Conservation (phyloP, 2,113 vertebrate genomes). For the Pseudorectes ferrugineus region DNA sequence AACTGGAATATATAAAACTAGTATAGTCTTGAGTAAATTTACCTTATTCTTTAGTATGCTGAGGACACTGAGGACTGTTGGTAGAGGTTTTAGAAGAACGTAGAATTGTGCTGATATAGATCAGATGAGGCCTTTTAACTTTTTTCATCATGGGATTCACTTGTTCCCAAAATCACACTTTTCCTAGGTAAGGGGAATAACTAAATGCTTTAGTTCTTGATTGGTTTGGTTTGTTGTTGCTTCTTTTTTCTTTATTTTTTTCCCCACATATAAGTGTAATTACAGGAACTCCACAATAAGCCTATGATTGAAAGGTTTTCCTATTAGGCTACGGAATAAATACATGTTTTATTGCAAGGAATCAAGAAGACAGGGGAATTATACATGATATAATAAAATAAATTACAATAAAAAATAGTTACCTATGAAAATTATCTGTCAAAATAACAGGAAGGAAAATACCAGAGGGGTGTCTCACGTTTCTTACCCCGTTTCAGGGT, state of each 20-base stretch:
- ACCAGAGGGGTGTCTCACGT: fast-evolving
- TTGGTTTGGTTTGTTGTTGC: background rate
- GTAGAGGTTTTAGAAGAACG: background rate
- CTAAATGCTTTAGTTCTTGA: background rate
- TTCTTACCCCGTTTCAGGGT: background rate
- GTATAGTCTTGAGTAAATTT: background rate
- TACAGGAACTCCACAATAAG: background rate
- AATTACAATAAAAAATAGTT: background rate
- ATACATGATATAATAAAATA: background rate
- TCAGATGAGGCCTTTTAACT: background rate
- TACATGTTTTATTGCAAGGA: background rate
- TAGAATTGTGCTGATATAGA: background rate
- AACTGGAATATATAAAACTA: background rate
- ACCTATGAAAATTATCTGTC: background rate
- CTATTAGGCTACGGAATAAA: background rate
- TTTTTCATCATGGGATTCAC: background rate
- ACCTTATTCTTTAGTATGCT: background rate
- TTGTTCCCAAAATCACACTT: background rate
- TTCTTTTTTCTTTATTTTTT: background rate
- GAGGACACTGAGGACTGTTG: background rate
- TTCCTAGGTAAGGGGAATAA: background rate
- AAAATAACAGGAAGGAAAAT: background rate
- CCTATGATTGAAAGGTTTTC: background rate
- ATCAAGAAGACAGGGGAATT: background rate
- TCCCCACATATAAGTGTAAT: background rate